Evolutionary conservation across 2,797 vertebrate species (phyloP), one percentile per base, ranked within the genome.

Genomic region (Anas capensis): DNA sequence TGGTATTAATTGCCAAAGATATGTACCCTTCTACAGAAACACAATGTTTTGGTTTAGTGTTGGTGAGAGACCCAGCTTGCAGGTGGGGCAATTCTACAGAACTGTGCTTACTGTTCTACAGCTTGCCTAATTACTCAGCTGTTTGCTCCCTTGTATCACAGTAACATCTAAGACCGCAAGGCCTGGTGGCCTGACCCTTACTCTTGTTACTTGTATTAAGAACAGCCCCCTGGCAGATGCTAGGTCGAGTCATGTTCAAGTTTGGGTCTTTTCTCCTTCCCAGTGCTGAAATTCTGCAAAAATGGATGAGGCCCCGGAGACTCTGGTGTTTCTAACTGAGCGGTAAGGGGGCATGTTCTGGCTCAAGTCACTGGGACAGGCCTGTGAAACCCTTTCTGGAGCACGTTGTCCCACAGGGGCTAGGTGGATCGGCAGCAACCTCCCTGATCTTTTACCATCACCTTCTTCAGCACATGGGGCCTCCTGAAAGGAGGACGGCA

Each of bases 361-460:
- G 21, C 24, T 34, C 15, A 36, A 36, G 34, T 14, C 15, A 8
- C 14, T 0, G 11, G 0, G 13, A 7, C 21, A 31, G n/a, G 6
- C 19, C 18, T 20, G n/a, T 11, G 29, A 34, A 60, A 9, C 26
- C 11, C n/a, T n/a, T 24, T 8, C 7, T 1, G 27, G 7, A 7
- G 9, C 10, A 2, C 19, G 42, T 44, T 4, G 29, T 2, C 14
- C 23, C 38, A 10, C 3, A 6, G 38, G 3, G 10, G 61, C 11
- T 1, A 1, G 12, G 15, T 3, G 3, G 40, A 23, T 36, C 2
- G 36, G 46, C 12, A 46, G 14, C 26, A 48, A 49, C 36, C 24
- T 61, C 19, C 12, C n/a, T 10, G 34, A 4, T 12, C 31, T 26
- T 38, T 38, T 8, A 31, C 51, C 53, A 10, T 4, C 33, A 5